phyloP scores from a whole-genome alignment of 2,888 invertebrate species.

The Monoplex corrugatus region DNA sequence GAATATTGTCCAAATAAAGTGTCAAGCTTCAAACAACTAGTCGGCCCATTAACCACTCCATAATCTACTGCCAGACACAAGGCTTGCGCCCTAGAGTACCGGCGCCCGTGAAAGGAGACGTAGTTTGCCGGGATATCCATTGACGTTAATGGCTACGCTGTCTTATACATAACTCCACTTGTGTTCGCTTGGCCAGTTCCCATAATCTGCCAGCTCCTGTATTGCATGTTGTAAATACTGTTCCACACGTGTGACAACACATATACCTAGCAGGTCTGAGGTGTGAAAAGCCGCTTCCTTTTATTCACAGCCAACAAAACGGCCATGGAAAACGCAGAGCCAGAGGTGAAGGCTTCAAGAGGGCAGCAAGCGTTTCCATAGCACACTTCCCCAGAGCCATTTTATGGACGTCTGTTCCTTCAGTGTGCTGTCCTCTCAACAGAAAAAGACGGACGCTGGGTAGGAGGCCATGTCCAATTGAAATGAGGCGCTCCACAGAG shows the following conservation, averaged over 20 bases:
- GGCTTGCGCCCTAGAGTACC: neutral
- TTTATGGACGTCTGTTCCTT: neutral
- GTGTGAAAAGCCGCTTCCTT: neutral
- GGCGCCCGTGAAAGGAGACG: neutral
- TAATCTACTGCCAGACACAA: constrained; percentile 26
- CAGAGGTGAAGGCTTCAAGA: neutral
- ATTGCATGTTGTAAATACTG: constrained; percentile 3
- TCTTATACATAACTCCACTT: neutral
- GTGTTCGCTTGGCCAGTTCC: neutral
- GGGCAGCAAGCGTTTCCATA: neutral
- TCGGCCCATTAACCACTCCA: constrained; percentile 6
- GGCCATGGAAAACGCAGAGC: neutral
- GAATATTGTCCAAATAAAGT: constrained; percentile 26
- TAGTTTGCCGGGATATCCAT: neutral
- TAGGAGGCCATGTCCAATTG: neutral
- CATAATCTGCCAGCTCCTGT: neutral
- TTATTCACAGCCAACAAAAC: neutral
- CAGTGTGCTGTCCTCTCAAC: neutral
- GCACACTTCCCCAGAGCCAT: neutral
- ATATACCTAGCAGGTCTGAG: too few species aligned
- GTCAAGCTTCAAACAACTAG: constrained; percentile 20
- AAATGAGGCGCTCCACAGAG: neutral
- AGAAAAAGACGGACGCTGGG: neutral
- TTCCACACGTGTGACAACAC: neutral
- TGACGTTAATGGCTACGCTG: neutral